Conservation (phyloP, 2,888 invertebrate species). For the Apeira syringaria region DNA sequence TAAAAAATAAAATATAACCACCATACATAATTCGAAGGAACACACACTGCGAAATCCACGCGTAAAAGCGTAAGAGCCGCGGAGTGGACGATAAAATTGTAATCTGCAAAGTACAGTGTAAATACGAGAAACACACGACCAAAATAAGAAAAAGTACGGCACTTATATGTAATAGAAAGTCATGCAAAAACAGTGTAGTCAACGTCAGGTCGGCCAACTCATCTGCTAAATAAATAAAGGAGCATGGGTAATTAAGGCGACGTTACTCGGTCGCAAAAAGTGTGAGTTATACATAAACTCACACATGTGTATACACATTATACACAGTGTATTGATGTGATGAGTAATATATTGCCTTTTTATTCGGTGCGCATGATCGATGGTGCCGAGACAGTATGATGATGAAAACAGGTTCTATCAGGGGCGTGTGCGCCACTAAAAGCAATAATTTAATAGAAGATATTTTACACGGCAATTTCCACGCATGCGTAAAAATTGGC, state of each 20-base stretch:
- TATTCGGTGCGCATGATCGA: constrained; percentile 59
- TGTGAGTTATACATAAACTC: constrained; percentile 9
- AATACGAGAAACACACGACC: too few relatives aligned
- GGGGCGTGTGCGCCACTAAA: constrained; percentile 31
- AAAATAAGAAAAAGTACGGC: too few relatives aligned
- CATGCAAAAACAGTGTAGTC: constrained; percentile 6
- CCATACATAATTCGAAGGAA: too few relatives aligned
- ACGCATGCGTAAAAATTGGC: too few relatives aligned
- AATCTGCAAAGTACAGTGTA: too few relatives aligned
- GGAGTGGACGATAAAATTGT: too few relatives aligned
- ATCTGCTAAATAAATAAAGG: constrained; percentile 14
- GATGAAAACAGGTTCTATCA: constrained; percentile 58
- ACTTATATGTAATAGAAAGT: constrained; percentile 14
- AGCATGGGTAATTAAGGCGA: constrained; percentile 11
- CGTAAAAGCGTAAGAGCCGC: too few relatives aligned
- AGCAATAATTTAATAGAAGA: constrained; percentile 31
- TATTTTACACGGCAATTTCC: too few relatives aligned
- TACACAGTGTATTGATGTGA: constrained; percentile 41
- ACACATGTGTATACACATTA: background rate
- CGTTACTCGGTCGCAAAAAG: constrained; percentile 18
- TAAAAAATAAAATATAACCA: too few relatives aligned
- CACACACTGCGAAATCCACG: too few relatives aligned
- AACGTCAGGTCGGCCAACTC: constrained; percentile 11
- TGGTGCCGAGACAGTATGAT: constrained; percentile 50
- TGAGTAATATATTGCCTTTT: constrained; percentile 65